Evolutionary conservation across 2,797 vertebrate genomes (phyloP), one percentile per base, ranked within the genome.

Genomic region (Brachyrhaphis roseni): DNA sequence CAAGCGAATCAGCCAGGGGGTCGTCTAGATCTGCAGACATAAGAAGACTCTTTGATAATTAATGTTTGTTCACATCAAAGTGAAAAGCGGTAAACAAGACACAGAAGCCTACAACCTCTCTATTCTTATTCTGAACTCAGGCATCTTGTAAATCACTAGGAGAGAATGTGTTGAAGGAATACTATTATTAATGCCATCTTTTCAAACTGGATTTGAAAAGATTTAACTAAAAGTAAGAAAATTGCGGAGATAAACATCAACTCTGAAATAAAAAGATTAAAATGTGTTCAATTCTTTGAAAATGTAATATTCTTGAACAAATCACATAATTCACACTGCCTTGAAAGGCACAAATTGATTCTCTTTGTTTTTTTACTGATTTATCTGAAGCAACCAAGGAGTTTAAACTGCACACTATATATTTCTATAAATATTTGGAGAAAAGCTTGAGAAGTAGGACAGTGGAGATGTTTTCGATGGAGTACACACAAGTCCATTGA

Each of bases 1-100:
- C 95, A 1, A 96, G 88, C 28, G 96, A 90, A 66, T 95, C 96
- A 26, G 82, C 94, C 79, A 97, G 76, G 0, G 95, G 95, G 85
- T 97, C 94, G 3, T 95, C 95, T 1, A 79, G 4, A 82, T 96
- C 95, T 97, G 84, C 72, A 86, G 78, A 62, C 23, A 46, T 74
- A 76, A 75, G 75, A 0, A 66, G 57, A 72, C 39, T 64, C 26
- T 45, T 76, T 46, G 45, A 71, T 71, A 45, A 71, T 49, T 34
- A 39, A 79, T 46, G 55, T 18, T 51, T 45, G 36, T 59, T 12
- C 11, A 57, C 41, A 46, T 23, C 26, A 71, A 26, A 15, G 74
- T 75, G 41, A 59, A 47, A 83, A 77, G 36, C 12, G 6, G 68
- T 71, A 28, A 45, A 71, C 39, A 20, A 70, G 39, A n/a, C 15